A percentile compares a stretch with the other conserved stretches of the same genome.
These are phyloP conservation scores for Centropus bengalensis DNA, from an alignment of 2,113 vertebrate species.

Conservation along the genomic window DNA sequence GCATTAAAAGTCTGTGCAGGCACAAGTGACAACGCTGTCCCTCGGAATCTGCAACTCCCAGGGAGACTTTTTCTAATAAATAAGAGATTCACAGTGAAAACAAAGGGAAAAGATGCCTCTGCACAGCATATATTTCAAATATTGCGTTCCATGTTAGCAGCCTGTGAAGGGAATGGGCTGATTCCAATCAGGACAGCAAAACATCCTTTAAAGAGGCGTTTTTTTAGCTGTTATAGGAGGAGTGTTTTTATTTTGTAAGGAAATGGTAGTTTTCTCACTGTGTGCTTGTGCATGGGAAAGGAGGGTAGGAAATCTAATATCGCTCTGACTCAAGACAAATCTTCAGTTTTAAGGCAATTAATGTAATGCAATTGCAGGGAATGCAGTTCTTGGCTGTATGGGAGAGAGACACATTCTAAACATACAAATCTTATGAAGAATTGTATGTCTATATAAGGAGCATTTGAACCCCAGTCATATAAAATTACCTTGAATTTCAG, in stretches of 20 bases:
- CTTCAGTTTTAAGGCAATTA: not conserved
- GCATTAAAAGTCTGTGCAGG: not conserved
- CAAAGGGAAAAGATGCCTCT: not conserved
- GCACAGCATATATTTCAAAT: not conserved
- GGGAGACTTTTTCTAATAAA: not conserved
- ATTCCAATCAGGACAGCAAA: not conserved
- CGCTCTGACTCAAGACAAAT: no score
- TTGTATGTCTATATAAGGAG: not conserved
- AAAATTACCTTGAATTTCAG: not conserved
- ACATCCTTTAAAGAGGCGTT: not conserved
- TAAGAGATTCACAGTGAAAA: not conserved
- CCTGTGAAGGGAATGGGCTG: not conserved
- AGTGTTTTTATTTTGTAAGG: not conserved
- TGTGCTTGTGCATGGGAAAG: not conserved
- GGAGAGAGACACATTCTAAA: not conserved
- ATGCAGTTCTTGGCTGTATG: not conserved
- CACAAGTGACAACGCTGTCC: not conserved
- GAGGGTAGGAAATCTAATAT: not conserved
- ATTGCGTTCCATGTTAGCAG: not conserved
- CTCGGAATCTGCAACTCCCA: not conserved
- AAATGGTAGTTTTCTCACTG: not conserved
- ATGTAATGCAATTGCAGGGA: not conserved
- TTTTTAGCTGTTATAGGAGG: not conserved
- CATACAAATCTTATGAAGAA: no score
- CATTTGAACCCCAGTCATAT: accelerated